These are phyloP conservation scores for Yponomeuta malinellus DNA, from an alignment of 2,888 invertebrate species.

Conservation along the genomic window DNA sequence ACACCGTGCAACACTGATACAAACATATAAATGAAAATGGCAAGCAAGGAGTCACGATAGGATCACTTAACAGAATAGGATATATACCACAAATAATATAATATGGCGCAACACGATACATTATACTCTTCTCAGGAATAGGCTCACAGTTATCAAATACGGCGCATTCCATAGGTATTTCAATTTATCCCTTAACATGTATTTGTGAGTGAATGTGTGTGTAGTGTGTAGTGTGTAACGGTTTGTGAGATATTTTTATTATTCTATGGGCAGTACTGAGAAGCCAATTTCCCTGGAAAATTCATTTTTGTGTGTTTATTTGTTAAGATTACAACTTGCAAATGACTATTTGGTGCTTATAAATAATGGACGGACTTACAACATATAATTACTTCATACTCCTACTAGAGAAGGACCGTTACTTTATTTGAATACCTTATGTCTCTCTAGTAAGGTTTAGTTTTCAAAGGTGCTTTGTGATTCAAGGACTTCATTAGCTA, in stretches of 20 bases:
- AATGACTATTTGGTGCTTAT: slow-evolving; percentile 4
- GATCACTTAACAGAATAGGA: slow-evolving; percentile 48
- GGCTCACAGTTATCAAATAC: slow-evolving; percentile 52
- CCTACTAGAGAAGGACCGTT: slow-evolving; percentile 34
- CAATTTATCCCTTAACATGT: slow-evolving; percentile 28
- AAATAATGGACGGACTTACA: slow-evolving; percentile 2
- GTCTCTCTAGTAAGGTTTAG: slow-evolving; percentile 45
- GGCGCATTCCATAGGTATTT: slow-evolving; percentile 59
- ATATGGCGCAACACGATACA: slow-evolving; percentile 52
- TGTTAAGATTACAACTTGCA: neutral
- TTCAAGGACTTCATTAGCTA: slow-evolving; percentile 29
- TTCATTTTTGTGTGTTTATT: neutral
- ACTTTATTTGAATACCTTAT: slow-evolving; percentile 20
- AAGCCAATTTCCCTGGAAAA: slow-evolving; percentile 6
- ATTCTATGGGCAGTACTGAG: slow-evolving; percentile 2
- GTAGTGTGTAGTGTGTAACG: slow-evolving; percentile 29
- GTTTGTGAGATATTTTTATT: neutral
- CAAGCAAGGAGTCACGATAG: slow-evolving; percentile 65
- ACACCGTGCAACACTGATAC: slow-evolving; percentile 70
- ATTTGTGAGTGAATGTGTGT: slow-evolving; percentile 34
- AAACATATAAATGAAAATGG: slow-evolving; percentile 46
- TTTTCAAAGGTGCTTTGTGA: slow-evolving; percentile 43
- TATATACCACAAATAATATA: slow-evolving; percentile 39
- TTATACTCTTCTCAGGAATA: slow-evolving; percentile 33
- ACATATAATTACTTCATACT: slow-evolving; percentile 16